Evolutionary conservation across 2,113 vertebrate species (phyloP), one percentile per base, ranked within the genome.

Genomic region (Notarius lentiginosus): DNA sequence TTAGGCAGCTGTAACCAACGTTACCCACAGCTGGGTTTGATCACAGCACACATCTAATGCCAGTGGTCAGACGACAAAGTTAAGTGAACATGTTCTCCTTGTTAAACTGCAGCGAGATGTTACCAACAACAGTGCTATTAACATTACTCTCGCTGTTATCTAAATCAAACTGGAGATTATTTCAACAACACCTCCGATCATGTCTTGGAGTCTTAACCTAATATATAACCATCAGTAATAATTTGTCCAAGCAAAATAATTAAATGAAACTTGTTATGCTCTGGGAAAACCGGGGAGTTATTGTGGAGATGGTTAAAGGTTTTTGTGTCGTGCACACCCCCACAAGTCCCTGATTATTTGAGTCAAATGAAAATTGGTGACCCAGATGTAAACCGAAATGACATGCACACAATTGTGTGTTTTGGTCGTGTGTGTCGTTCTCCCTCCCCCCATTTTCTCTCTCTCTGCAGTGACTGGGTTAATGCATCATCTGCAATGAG

Each of bases 311-410:
- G 1, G 60, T 20, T 79, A 14, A 34, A 66, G 34, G 51, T 79
- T 9, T 22, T 30, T 17, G 34, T 30, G 22, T 14, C 47, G 6
- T 18, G 27, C 77, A 27, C 18, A 53, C n/a, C 49, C 49, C 61
- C 55, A 61, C 8, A 65, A 82, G 75, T 75, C 55, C 47, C 79
- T 55, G 7, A 70, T 88, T 55, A 85, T 85, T 30, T 53, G 63
- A 53, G 82, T 60, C 83, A 86, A 66, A 82, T 88, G 66, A 79
- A 85, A 66, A 77, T 88, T 73, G 56, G 55, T 76, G 58, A 68
- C 77, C 85, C 20, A 75, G 56, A 65, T 85, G 20, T 47, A 82
- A 83, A 82, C 79, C 82, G 58, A 65, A 82, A 77, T 77, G 30
- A 58, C 58, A 76, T 82, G 58, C 79, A 82, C 58, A 82, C 58